A percentile compares a stretch with the other conserved stretches of the same genome.
phyloP scores from a whole-genome alignment of 2,797 vertebrate genomes.

The Propithecus deckenii region DNA sequence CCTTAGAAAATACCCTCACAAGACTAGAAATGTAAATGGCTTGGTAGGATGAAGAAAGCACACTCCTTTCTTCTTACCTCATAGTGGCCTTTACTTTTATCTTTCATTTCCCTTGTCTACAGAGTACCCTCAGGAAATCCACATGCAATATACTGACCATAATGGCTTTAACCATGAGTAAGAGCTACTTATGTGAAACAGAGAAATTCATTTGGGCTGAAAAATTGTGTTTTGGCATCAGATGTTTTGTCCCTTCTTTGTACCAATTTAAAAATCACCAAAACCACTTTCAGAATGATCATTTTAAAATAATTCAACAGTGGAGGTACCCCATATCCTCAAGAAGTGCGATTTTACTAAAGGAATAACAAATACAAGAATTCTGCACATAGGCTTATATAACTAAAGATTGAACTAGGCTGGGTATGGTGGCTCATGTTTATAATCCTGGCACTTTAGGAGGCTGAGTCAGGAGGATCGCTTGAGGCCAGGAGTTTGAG shows the following conservation, averaged over 20 bases:
- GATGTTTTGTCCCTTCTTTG: background rate
- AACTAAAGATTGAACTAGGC: background rate
- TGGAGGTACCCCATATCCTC: background rate
- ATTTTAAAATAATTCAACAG: background rate
- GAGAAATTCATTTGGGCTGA: background rate
- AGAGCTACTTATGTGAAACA: background rate
- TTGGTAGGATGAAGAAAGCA: background rate
- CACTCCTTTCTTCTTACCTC: background rate
- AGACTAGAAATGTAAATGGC: background rate
- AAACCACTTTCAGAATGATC: background rate
- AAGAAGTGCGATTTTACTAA: background rate
- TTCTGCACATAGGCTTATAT: background rate
- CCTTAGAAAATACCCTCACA: background rate
- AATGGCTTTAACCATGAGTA: background rate
- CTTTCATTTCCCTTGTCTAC: background rate
- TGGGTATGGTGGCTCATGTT: background rate
- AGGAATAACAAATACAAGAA: background rate
- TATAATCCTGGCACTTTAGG: background rate
- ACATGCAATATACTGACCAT: background rate
- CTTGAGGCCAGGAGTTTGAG: background rate
- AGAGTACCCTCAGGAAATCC: background rate
- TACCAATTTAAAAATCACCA: background rate
- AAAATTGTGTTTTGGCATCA: background rate
- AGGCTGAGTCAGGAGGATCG: background rate
- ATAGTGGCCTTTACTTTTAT: background rate